Percentiles rank a stretch among this genome's conserved stretches.
Conservation (phyloP, 1,140 invertebrate genomes). For the Drusus annulatus region DNA sequence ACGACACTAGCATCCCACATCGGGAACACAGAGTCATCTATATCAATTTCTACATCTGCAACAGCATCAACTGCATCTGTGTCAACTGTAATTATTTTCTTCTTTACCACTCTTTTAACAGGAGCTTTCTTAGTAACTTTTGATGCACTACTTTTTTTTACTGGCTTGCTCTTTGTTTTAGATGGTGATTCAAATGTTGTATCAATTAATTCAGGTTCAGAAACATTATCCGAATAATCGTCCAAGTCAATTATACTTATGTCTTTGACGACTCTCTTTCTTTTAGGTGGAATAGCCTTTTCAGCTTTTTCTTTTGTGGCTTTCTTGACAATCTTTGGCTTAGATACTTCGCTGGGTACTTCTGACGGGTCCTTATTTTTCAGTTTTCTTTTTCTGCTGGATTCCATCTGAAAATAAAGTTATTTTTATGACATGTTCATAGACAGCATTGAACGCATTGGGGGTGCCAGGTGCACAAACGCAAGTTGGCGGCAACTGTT, state of each 20-base stretch:
- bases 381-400: constrained; percentile 23
- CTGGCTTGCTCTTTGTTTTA: not conserved
- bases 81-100: not conserved
- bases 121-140: constrained; percentile 28
- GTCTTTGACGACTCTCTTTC: not conserved
- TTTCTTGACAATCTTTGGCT: not conserved
- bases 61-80: constrained; percentile 36
- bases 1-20: constrained; percentile 64
- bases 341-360: not conserved
- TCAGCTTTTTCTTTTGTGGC: not conserved
- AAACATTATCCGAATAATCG: not conserved
- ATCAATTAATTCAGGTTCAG: not conserved
- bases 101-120: constrained; percentile 15
- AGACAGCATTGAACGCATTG: not conserved
- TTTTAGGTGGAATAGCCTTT: not conserved
- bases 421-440: not conserved
- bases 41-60: constrained; percentile 46
- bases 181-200: not conserved
- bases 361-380: not conserved
- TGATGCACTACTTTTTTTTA: constrained; percentile 10
- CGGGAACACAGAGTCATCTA: constrained; percentile 49
- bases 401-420: constrained; percentile 24
- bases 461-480: no score
- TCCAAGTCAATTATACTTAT: constrained; percentile 24
- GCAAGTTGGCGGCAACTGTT: no score